A percentile compares a stretch with the other conserved stretches of the same genome.
Conservation (phyloP, 2,797 vertebrate genomes). For the Buphagus erythrorhynchus region DNA sequence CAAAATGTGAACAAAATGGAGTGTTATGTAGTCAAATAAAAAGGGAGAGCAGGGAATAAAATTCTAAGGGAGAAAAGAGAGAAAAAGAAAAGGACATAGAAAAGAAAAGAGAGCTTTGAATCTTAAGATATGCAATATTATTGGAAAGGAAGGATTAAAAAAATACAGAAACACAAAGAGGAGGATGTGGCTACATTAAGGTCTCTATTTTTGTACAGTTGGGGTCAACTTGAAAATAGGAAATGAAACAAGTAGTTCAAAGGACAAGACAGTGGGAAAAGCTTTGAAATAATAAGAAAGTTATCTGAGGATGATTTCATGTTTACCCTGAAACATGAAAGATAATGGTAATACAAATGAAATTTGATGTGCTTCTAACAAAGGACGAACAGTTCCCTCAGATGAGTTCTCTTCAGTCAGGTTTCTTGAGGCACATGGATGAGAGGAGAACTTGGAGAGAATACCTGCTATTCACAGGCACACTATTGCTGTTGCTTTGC, state of each 20-base stretch:
- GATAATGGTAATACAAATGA: not conserved
- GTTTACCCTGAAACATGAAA: not conserved
- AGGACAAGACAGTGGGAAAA: not conserved
- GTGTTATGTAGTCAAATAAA: not conserved
- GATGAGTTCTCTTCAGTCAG: not conserved
- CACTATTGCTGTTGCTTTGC: not conserved
- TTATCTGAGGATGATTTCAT: not conserved
- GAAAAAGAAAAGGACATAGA: not conserved
- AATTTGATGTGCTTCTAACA: not conserved
- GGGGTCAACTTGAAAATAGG: not conserved
- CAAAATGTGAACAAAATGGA: not conserved
- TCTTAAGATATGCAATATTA: not conserved
- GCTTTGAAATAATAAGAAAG: not conserved
- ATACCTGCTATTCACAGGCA: not conserved
- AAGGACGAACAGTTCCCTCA: not conserved
- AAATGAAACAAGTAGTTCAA: not conserved
- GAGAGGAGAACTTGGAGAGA: not conserved
- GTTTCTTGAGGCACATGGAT: not conserved
- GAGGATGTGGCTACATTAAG: not conserved
- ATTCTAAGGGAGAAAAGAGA: not conserved
- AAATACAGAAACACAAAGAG: not conserved
- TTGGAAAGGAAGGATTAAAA: slow-evolving; percentile 17
- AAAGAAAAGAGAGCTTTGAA: not conserved
- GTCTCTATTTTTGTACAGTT: not conserved
- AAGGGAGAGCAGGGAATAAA: not conserved